These are phyloP conservation scores for Callorhinus ursinus DNA, from an alignment of 2,113 vertebrate genomes.

Conservation along the genomic window DNA sequence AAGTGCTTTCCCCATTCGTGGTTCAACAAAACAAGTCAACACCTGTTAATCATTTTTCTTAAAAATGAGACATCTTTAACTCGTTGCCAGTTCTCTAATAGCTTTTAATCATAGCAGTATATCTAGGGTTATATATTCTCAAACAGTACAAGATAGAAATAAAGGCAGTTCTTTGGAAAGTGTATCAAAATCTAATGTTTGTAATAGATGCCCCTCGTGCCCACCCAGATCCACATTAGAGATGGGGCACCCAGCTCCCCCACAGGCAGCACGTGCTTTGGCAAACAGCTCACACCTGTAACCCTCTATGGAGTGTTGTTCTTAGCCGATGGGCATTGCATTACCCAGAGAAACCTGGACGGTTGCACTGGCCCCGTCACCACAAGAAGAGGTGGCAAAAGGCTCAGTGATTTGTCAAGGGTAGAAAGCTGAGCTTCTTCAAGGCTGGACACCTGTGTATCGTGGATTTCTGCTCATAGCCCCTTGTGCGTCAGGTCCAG, in stretches of 20 bases:
- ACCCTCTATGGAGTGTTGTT: not conserved
- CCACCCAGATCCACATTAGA: not conserved
- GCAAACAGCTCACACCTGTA: not conserved
- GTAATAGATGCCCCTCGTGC: not conserved
- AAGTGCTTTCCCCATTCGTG: slow-evolving; percentile 44
- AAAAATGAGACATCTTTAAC: slow-evolving; percentile 57
- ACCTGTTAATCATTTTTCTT: slow-evolving; percentile 72
- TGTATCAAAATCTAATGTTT: slow-evolving; percentile 3
- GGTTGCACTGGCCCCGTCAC: not conserved
- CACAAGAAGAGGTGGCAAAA: not conserved
- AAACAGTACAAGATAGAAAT: slow-evolving; percentile 28
- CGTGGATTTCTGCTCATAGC: not conserved
- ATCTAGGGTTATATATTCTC: slow-evolving; percentile 23
- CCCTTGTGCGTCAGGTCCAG: not conserved
- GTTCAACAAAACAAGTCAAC: slow-evolving; percentile 67
- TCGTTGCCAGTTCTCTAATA: slow-evolving; percentile 32
- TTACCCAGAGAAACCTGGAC: not conserved
- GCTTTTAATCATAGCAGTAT: slow-evolving; percentile 50
- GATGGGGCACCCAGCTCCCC: not conserved
- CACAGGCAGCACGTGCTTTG: not conserved
- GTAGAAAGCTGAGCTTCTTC: not conserved
- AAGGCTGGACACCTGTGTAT: not conserved
- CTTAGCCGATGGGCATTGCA: not conserved
- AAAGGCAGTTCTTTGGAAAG: slow-evolving; percentile 43
- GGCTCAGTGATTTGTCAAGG: not conserved